Base-by-base conservation (phyloP, 1,140 invertebrate species). In the Idris sp. region DNA sequence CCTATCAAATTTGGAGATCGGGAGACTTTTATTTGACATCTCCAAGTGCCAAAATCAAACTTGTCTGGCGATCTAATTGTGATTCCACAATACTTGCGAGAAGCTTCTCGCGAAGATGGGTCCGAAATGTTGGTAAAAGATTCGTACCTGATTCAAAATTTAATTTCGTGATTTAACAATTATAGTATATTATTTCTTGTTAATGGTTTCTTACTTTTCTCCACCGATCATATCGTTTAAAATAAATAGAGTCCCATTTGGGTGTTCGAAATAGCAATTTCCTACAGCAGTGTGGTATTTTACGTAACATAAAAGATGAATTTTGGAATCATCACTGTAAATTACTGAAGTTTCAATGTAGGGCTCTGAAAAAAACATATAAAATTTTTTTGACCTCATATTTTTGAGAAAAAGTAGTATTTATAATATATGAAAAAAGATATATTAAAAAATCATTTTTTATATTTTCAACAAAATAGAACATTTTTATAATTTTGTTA, bases 41-140 rank as follows among this genome's bases (percentile, higher is more conserved):
- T 43, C 65, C 65, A 69, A 13, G 40, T 9, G 16, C 54, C 65
- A 25, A 41, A 54, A 61, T 69, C 65, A 25, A n/a, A 43, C 25
- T 30, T 2, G 2, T 51, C 25, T 7, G 48, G 19, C 1, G 31
- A 43, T 30, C 15, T 59, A 30, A 69, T 61, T 7, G 65, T 69
- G 0, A 69, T 16, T 30, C 65, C 65, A 19, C 54, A 69, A 19
- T 69, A 49, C 53, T 53, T 22, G 5, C 46, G 46, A 9, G 19
- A 1, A 5, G 0, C 2, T 6, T 22, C 19, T 8, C 0, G 13
- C 4, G 5, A 2, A 2, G 16, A 4, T 38, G 25, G 9, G 10
- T 36, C 15, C 5, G 41, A 48, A 15, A 7, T 1, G 18, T 68
- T 58, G 2, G 26, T 31, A 10, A 58, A 58, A 31, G 6, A 58